phyloP scores from a whole-genome alignment of 1,140 invertebrate genomes.

The Ylistrum balloti region DNA sequence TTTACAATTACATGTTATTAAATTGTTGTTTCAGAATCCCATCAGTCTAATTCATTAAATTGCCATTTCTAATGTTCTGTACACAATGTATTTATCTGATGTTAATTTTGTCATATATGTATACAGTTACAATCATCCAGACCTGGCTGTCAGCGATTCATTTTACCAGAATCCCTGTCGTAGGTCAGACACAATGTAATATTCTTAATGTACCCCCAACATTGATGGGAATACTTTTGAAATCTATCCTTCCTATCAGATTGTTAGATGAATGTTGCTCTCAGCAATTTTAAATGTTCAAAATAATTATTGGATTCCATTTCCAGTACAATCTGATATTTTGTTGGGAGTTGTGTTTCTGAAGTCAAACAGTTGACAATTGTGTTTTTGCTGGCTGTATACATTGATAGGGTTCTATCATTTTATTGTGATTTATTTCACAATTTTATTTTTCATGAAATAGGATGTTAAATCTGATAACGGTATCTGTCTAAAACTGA shows the following conservation, averaged over 20 bases:
- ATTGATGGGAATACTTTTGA: neutral
- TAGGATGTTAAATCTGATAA: neutral
- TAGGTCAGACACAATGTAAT: neutral
- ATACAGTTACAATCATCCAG: neutral
- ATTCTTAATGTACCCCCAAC: neutral
- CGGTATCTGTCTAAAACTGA: neutral
- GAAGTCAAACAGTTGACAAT: neutral
- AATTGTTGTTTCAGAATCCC: too few species aligned
- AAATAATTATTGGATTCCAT: neutral
- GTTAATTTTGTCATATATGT: neutral
- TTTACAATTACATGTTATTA: too few species aligned
- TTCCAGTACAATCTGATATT: neutral
- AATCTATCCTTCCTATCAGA: neutral
- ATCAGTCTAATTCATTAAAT: too few species aligned
- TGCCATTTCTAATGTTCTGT: neutral
- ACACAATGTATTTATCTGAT: neutral
- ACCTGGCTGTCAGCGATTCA: neutral
- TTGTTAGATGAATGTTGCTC: neutral
- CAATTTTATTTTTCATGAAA: slow-evolving; percentile 16
- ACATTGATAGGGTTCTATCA: neutral
- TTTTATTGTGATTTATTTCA: neutral
- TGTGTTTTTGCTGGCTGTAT: neutral
- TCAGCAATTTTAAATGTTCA: slow-evolving; percentile 3
- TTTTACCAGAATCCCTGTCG: neutral
- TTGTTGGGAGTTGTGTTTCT: neutral